phyloP scores from a whole-genome alignment of 2,797 vertebrate genomes.

The Xenentodon cancila region DNA sequence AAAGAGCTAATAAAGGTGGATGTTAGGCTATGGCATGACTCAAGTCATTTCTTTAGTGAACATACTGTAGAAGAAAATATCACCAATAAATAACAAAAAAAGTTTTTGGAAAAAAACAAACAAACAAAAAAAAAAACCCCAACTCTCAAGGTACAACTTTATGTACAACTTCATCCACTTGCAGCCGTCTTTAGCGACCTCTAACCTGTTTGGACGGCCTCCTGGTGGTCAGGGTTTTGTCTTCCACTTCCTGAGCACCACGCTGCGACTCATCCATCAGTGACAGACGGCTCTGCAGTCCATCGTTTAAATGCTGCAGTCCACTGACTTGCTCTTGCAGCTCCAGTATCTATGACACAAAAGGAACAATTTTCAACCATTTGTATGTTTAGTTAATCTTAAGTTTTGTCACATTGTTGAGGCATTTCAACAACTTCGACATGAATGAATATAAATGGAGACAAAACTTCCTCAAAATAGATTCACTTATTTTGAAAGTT shows the following conservation, averaged over 20 bases:
- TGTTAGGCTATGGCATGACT: slow-evolving; percentile 57
- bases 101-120: not conserved
- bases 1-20: slow-evolving; percentile 56
- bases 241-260: slow-evolving; percentile 43
- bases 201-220: slow-evolving; percentile 80
- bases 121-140: slow-evolving; percentile 5
- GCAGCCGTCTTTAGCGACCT: not conserved
- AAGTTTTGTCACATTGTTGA: not conserved
- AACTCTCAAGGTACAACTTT: not conserved
- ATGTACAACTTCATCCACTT: slow-evolving; percentile 1
- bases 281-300: slow-evolving; percentile 80
- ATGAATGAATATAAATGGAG: not conserved
- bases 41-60: slow-evolving; percentile 25
- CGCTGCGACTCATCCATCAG: slow-evolving; percentile 65
- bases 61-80: slow-evolving; percentile 19
- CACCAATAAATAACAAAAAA: slow-evolving; percentile 6
- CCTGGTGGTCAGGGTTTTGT: slow-evolving; percentile 30
- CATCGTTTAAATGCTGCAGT: slow-evolving; percentile 83
- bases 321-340: slow-evolving; percentile 83
- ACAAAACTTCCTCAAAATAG: not conserved
- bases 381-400: not conserved
- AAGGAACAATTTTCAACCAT: not conserved
- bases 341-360: slow-evolving; percentile 83
- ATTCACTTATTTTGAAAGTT: slow-evolving; percentile 7
- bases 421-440: not conserved